phyloP scores from a whole-genome alignment of 2,113 vertebrate genomes.

The Eurypyga helias region DNA sequence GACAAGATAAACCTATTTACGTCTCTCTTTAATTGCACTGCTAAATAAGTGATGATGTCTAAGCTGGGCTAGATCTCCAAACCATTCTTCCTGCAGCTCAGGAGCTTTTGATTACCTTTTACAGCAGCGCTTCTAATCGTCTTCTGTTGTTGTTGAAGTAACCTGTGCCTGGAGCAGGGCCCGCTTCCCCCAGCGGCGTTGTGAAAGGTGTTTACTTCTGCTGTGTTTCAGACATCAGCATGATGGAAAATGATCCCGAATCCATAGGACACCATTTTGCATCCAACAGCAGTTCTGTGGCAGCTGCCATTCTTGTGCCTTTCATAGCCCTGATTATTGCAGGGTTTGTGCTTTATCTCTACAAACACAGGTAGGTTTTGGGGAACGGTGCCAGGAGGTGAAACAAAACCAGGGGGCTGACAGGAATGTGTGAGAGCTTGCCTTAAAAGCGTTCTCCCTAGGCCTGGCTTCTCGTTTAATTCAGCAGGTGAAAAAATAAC shows the following conservation, averaged over 20 bases:
- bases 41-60: not conserved
- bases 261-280: slow-evolving; percentile 91
- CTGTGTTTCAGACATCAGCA: slow-evolving; percentile 76
- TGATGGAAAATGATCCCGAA: slow-evolving; percentile 82
- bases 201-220: not conserved
- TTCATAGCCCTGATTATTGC: slow-evolving; percentile 99
- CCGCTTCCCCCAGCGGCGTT: accelerated
- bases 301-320: slow-evolving; percentile 98
- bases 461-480: not conserved
- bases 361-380: slow-evolving; percentile 93
- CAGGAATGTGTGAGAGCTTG: not conserved
- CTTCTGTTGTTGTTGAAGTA: not conserved
- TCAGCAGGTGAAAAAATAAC: not conserved
- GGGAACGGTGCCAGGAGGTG: accelerated
- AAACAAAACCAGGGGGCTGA: not conserved
- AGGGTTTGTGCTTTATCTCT: slow-evolving; percentile 98
- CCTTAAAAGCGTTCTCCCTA: not conserved
- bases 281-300: slow-evolving; percentile 98
- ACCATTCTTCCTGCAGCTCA: not conserved
- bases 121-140: accelerated
- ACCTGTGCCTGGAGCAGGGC: not conserved
- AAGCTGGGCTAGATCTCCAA: not conserved
- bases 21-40: not conserved
- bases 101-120: not conserved
- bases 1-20: not conserved